phyloP scores from a whole-genome alignment of 2,888 invertebrate genomes.

The Pachydiplax longipennis region DNA sequence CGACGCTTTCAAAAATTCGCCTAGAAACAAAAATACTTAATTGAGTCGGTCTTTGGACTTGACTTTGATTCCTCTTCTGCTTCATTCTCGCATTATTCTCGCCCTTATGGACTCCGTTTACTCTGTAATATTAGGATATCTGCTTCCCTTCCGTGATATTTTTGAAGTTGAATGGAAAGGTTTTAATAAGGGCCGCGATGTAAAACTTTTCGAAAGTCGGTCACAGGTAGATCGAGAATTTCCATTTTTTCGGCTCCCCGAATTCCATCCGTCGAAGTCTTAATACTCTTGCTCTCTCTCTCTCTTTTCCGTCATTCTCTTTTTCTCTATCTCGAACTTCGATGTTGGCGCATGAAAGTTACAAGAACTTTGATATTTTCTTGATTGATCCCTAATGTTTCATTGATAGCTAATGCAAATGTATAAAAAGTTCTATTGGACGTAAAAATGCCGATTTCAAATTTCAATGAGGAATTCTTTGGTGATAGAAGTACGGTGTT shows the following conservation, averaged over 20 bases:
- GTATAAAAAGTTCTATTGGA: neutral
- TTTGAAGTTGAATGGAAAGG: neutral
- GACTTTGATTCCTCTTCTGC: neutral
- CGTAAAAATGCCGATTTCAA: neutral
- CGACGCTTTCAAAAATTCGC: no score
- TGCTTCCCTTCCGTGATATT: neutral
- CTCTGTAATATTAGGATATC: neutral
- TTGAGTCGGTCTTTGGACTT: neutral
- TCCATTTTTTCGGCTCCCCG: neutral
- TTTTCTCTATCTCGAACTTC: neutral
- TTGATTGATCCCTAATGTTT: neutral
- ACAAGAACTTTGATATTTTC: neutral
- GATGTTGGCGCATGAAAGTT: neutral
- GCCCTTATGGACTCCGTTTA: neutral
- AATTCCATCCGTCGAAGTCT: neutral
- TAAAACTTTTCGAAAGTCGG: neutral
- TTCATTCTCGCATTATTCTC: neutral
- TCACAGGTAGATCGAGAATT: neutral
- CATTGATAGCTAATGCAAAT: neutral
- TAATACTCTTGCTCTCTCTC: neutral
- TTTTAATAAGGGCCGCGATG: neutral
- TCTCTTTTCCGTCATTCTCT: neutral
- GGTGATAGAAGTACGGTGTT: neutral
- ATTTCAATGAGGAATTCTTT: neutral
- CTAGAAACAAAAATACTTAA: no score